Base-by-base conservation (phyloP, 2,113 vertebrate genomes). In the Dipodomys merriami region DNA sequence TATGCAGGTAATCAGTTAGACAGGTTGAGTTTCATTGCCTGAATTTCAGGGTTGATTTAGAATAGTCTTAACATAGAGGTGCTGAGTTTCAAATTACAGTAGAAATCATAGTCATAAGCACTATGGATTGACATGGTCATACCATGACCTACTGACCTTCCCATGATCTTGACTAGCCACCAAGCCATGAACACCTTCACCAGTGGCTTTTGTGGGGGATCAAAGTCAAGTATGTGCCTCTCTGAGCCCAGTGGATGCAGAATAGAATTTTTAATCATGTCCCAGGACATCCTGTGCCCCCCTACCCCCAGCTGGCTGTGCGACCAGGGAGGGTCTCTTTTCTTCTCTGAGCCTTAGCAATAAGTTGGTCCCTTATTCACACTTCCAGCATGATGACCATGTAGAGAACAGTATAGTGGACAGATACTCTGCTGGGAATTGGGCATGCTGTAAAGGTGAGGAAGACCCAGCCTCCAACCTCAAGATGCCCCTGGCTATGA, bases 131-230 rank as follows among this genome's bases (percentile, higher is more conserved):
- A 53, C 12, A 65, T 46, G 76, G 72, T 81, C 84, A 84, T 65
- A 68, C 35, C 81, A 12, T 92, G 86, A 84, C 71, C 71, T 69
- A 0, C 23, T 81, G 83, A 92, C 46, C 25, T 57, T 22, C 29
- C 44, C 90, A 53, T 93, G 90, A 74, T 79, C 74, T 86, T 73
- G 57, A 22, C 62, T 53, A 86, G 83, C 73, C 20, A 46, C 91
- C 81, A 93, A 68, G 30, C 57, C 77, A 30, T 90, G 95, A 95
- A 96, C 83, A 83, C 86, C 68, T 95, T 91, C 72, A 92, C 88
- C 94, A 89, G 92, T 71, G 94, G 81, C 95, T 94, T 97, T 81
- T 95, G 90, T 91, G 88, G 86, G 68, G 29, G 25, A 86, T 77
- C 76, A 46, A 80, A 88, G 12, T 68, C 79, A 62, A 85, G 64